A percentile compares a stretch with the other conserved stretches of the same genome.
These are phyloP conservation scores for Tupaia tana DNA, from an alignment of 2,113 vertebrate genomes.

Conservation along the genomic window DNA sequence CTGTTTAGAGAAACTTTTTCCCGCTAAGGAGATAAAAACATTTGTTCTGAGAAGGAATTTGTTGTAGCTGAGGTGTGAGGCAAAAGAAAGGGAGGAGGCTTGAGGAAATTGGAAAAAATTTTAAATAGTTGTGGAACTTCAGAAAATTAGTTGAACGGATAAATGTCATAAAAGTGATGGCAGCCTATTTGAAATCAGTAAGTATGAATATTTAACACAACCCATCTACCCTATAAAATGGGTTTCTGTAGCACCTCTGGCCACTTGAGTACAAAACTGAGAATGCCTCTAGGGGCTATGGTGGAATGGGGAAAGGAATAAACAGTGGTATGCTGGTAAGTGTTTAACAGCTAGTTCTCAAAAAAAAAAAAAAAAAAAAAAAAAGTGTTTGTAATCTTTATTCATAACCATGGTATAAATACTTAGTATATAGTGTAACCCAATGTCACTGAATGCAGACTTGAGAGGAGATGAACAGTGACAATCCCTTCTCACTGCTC, in stretches of 20 bases:
- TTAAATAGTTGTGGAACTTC: background rate
- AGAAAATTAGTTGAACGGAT: background rate
- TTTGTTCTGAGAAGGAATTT: background rate
- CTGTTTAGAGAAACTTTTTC: background rate
- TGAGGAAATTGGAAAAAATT: background rate
- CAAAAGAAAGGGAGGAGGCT: background rate
- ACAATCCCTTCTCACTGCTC: background rate
- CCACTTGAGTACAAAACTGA: background rate
- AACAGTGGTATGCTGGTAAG: background rate
- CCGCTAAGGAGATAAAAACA: background rate
- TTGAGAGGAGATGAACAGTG: conserved; percentile 1
- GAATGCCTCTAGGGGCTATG: background rate
- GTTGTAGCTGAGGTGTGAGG: background rate
- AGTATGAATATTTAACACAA: background rate
- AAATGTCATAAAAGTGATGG: background rate
- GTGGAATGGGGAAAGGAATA: background rate
- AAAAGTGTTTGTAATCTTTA: conserved; percentile 12
- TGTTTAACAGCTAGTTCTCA: background rate
- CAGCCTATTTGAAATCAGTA: background rate
- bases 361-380: background rate
- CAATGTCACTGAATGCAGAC: background rate
- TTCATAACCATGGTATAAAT: background rate
- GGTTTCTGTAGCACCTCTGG: background rate
- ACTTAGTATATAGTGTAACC: background rate
- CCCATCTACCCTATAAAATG: background rate